Percentiles rank a stretch among this genome's conserved stretches.
Conservation (phyloP, 2,797 vertebrate species). For the Halcyon leucocephala region DNA sequence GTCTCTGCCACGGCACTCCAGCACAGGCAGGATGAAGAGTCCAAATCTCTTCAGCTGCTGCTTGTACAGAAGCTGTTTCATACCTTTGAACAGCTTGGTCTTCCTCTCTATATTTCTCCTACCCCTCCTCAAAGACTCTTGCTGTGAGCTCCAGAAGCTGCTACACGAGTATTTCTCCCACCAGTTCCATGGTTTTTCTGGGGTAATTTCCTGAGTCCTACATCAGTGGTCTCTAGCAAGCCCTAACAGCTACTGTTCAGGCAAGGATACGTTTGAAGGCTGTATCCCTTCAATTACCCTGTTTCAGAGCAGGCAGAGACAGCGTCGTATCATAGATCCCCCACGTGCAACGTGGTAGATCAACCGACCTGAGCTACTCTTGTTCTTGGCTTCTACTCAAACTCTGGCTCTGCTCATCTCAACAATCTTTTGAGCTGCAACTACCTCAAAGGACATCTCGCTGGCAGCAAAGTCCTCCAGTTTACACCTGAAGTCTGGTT, state of each 20-base stretch:
- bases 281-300: neutral
- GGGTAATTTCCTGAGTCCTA: neutral
- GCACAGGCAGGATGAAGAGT: neutral
- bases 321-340: neutral
- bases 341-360: neutral
- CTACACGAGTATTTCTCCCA: neutral
- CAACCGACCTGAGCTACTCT: neutral
- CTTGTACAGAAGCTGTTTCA: neutral
- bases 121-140: neutral
- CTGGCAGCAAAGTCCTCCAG: slow-evolving; percentile 28
- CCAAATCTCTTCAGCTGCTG: neutral
- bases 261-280: neutral
- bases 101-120: neutral
- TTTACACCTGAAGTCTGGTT: neutral
- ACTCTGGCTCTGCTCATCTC: neutral
- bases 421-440: neutral
- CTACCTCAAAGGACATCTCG: neutral
- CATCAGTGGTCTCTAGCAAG: neutral
- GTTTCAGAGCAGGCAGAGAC: slow-evolving; percentile 13
- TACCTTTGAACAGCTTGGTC: neutral
- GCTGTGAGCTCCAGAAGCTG: neutral
- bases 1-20: neutral
- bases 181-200: neutral
- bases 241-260: neutral
- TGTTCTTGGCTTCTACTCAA: slow-evolving; percentile 15